Percentiles rank a stretch among this genome's conserved stretches.
phyloP scores from a whole-genome alignment of 1,140 invertebrate genomes.

The Macrobrachium nipponense region DNA sequence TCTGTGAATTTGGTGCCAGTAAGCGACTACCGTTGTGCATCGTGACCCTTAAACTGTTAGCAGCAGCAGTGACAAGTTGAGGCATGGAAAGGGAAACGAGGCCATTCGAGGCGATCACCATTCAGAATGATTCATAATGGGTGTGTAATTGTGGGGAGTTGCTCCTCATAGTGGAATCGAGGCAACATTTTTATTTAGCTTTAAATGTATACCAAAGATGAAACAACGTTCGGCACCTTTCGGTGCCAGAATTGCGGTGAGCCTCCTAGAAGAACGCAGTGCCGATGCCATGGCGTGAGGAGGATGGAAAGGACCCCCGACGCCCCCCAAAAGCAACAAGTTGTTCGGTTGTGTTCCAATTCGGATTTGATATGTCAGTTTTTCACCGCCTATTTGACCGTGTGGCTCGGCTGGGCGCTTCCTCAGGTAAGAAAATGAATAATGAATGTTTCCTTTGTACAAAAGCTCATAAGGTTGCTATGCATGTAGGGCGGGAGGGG shows the following conservation, averaged over 20 bases:
- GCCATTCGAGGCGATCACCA: too few relatives aligned
- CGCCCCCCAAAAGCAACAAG: constrained; percentile 26
- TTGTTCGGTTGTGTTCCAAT: constrained; percentile 53
- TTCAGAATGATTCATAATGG: too few relatives aligned
- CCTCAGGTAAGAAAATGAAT: constrained; percentile 33
- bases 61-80: too few relatives aligned
- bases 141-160: too few relatives aligned
- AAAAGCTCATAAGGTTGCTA: too few relatives aligned
- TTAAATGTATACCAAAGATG: constrained; percentile 51
- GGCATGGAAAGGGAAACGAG: too few relatives aligned
- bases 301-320: neutral
- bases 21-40: too few relatives aligned
- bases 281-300: constrained; percentile 16
- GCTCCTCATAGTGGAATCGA: too few relatives aligned
- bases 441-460: neutral
- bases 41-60: too few relatives aligned
- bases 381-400: constrained; percentile 53
- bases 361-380: constrained; percentile 50
- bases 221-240: neutral
- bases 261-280: neutral
- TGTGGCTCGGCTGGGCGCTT: constrained; percentile 53
- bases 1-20: too few relatives aligned
- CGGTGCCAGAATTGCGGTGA: constrained; percentile 27
- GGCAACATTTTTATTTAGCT: neutral
- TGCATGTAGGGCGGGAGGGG: neutral